Base-by-base conservation (phyloP, 2,888 invertebrate genomes). In the Eupithecia subfuscata region DNA sequence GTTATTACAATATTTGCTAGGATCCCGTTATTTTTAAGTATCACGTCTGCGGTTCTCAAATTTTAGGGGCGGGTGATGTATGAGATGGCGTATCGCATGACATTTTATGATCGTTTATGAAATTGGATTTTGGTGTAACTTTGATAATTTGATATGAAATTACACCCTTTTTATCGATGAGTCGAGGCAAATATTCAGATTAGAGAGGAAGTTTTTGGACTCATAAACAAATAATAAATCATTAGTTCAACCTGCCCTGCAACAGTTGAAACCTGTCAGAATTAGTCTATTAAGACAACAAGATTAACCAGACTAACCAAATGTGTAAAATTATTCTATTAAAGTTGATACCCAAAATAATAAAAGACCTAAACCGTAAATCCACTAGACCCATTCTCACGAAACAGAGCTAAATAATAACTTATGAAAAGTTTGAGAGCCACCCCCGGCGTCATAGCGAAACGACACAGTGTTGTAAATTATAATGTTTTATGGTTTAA, bases 401-500 rank as follows among this genome's bases (percentile, higher is more conserved):
- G 72, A 69, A 73, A 70, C 75, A 80, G 80, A 81, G 80, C 82
- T 79, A 63, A 74, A 77, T 67, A 77, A 75, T 77, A 77, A 75
- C 56, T 77, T 75, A 75, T 70, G 70, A 83, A 84, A 86, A 86
- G 80, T 91, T 92, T 92, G 92, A 90, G 91, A 85, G 81, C 82
- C 91, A 64, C 82, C 71, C 87, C 88, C 85, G 85, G 86, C 93
- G 89, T 94, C 93, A 93, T 88, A 90, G 89, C 90, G 84, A 82
- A 85, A 87, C 90, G 91, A 90, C 91, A 91, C 89, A 86, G 82
- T 88, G 92, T 86, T 89, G 92, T 94, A 95, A 94, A 95, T 95
- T 94, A 94, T 92, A 92, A 94, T 95, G 94, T 93, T 95, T 95
- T 94, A 95, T 94, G 94, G 94, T 92, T 94, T 95, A 94, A 95